These are phyloP conservation scores for Aproaerema taeniolella DNA, from an alignment of 2,888 invertebrate species.

Conservation along the genomic window DNA sequence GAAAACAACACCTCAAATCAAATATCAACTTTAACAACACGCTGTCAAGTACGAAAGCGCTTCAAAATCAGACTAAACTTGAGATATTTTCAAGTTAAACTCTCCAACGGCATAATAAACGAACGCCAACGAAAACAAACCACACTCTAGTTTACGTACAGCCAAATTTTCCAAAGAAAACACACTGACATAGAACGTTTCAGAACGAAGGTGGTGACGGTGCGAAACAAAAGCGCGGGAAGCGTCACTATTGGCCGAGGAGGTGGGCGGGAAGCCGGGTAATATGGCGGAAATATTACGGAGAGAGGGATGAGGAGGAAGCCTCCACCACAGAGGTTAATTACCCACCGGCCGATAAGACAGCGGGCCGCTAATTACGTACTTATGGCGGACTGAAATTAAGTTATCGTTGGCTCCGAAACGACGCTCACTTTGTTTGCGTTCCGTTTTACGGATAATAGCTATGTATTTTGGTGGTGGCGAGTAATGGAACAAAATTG, in stretches of 20 bases:
- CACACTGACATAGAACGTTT: constrained; percentile 66
- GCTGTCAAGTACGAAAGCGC: constrained; percentile 26
- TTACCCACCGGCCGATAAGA: constrained; percentile 76
- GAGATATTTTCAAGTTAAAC: constrained; percentile 38
- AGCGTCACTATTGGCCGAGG: constrained; percentile 68
- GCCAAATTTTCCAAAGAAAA: constrained; percentile 70
- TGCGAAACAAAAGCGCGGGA: constrained; percentile 76
- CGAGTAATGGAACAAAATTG: constrained; percentile 74
- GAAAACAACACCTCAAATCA: constrained; percentile 17
- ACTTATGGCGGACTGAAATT: constrained; percentile 77
- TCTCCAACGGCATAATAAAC: constrained; percentile 55
- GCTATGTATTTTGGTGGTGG: constrained; percentile 60
- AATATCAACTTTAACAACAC: constrained; percentile 26
- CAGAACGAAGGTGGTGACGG: constrained; percentile 57
- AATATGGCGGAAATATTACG: constrained; percentile 77
- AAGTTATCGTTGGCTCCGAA: constrained; percentile 74
- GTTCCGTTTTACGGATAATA: constrained; percentile 74
- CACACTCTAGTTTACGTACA: constrained; percentile 59
- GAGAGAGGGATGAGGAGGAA: constrained; percentile 68
- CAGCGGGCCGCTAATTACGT: constrained; percentile 77
- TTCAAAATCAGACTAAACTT: constrained; percentile 24
- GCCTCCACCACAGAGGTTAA: constrained; percentile 62
- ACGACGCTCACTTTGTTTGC: constrained; percentile 75
- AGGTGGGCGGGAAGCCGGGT: constrained; percentile 70
- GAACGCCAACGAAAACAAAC: constrained; percentile 67